Percentiles rank a stretch among this genome's conserved stretches.
These are phyloP conservation scores for Plemyria rubiginata DNA, from an alignment of 2,888 invertebrate genomes.

Conservation along the genomic window DNA sequence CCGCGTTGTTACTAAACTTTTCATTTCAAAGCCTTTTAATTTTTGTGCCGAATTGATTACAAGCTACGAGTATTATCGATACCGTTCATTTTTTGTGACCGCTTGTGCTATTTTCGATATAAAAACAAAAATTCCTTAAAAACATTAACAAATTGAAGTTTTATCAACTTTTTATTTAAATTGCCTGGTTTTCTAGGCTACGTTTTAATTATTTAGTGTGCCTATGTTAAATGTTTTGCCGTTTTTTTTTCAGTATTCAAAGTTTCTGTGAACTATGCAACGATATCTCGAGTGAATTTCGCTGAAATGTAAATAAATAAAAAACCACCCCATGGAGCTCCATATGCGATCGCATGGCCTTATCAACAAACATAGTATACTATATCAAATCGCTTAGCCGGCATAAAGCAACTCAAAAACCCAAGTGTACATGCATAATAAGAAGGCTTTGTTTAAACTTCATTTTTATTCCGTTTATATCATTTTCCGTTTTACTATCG, in stretches of 20 bases:
- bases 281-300: conserved; percentile 47
- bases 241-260: background rate
- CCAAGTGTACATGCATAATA: conserved; percentile 10
- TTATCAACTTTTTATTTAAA: too few species aligned
- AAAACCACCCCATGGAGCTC: conserved; percentile 68
- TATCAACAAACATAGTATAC: conserved; percentile 22
- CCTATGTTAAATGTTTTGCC: too few species aligned
- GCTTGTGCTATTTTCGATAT: background rate
- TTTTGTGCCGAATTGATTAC: background rate
- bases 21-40: conserved; percentile 18
- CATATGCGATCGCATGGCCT: conserved; percentile 64
- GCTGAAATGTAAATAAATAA: conserved; percentile 47
- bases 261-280: conserved; percentile 51
- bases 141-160: too few species aligned
- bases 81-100: background rate
- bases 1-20: conserved; percentile 21
- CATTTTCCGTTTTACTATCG: background rate
- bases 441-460: background rate
- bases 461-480: background rate
- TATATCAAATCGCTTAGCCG: conserved; percentile 51
- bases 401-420: conserved; percentile 36
- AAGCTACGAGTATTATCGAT: background rate
- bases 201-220: too few species aligned
- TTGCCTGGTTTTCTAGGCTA: too few species aligned
- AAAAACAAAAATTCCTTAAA: too few species aligned